phyloP scores from a whole-genome alignment of 2,113 vertebrate species.

The Tachuris rubrigastra region DNA sequence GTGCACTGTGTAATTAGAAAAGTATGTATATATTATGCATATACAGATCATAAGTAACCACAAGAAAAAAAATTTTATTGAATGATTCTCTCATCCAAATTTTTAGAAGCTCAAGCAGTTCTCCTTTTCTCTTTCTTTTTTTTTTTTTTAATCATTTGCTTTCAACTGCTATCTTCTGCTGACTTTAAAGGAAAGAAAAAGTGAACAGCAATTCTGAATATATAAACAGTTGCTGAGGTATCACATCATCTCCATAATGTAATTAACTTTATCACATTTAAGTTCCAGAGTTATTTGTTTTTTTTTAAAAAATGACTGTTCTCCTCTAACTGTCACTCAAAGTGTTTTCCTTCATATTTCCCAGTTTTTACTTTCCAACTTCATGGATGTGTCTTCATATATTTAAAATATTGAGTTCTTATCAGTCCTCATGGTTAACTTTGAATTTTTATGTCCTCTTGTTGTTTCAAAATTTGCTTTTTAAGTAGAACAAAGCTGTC shows the following conservation, averaged over 20 bases:
- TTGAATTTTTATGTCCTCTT: conserved; percentile 21
- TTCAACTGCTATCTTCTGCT: background rate
- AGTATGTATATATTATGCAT: background rate
- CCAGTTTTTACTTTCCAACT: conserved; percentile 13
- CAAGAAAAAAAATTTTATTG: background rate
- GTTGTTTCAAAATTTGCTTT: conserved; percentile 17
- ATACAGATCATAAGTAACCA: background rate
- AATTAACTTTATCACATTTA: conserved; percentile 21
- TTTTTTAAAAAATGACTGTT: background rate
- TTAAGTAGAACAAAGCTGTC: conserved; percentile 27
- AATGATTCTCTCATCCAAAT: background rate
- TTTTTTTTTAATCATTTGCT: background rate
- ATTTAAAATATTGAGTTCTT: conserved; percentile 22
- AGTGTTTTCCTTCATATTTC: conserved; percentile 28
- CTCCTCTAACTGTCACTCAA: conserved; percentile 28
- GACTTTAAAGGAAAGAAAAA: background rate
- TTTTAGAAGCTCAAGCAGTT: background rate
- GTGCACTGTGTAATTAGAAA: background rate
- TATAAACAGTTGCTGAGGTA: background rate
- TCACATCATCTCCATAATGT: background rate
- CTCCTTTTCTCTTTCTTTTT: background rate
- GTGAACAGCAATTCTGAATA: background rate
- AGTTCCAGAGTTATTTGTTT: background rate
- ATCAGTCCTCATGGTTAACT: conserved; percentile 7
- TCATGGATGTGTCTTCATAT: background rate